A percentile compares a stretch with the other conserved stretches of the same genome.
These are phyloP conservation scores for Drosophila heteroneura DNA, from an alignment of 2,888 invertebrate species.

Conservation along the genomic window DNA sequence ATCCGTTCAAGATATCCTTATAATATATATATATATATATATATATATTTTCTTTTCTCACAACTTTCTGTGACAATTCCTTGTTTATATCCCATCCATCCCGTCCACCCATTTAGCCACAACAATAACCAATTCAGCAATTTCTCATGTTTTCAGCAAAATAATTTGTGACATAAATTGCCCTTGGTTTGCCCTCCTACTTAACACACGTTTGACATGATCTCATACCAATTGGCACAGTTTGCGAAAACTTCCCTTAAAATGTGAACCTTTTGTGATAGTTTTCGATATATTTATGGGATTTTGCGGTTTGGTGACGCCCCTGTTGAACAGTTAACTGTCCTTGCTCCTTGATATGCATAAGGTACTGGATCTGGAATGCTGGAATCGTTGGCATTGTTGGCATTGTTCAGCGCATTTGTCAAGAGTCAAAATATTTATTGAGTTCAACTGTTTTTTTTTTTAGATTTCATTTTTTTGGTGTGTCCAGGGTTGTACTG, in stretches of 20 bases:
- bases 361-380: constrained; percentile 19
- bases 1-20: neutral
- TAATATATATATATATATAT: too few species aligned
- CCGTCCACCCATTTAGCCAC: constrained; percentile 27
- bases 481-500: constrained; percentile 9
- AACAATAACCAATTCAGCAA: constrained; percentile 24
- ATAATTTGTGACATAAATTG: constrained; percentile 55
- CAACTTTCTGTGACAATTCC: neutral
- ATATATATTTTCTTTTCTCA: neutral
- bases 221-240: constrained; percentile 27
- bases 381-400: constrained; percentile 36
- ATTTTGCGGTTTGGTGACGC: constrained; percentile 57
- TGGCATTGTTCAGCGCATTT: constrained; percentile 65
- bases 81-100: neutral
- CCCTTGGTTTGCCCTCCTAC: constrained; percentile 38
- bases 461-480: constrained; percentile 12
- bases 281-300: constrained; percentile 65
- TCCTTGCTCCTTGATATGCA: constrained; percentile 24
- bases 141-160: constrained; percentile 50
- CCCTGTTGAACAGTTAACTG: constrained; percentile 54
- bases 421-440: constrained; percentile 83
- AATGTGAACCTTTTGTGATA: constrained; percentile 39
- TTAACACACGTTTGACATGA: constrained; percentile 41
- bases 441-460: constrained; percentile 79
- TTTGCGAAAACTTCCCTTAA: constrained; percentile 34